A percentile compares a stretch with the other conserved stretches of the same genome.
These are phyloP conservation scores for Melanostigma gelatinosum DNA, from an alignment of 2,113 vertebrate species.

Conservation along the genomic window DNA sequence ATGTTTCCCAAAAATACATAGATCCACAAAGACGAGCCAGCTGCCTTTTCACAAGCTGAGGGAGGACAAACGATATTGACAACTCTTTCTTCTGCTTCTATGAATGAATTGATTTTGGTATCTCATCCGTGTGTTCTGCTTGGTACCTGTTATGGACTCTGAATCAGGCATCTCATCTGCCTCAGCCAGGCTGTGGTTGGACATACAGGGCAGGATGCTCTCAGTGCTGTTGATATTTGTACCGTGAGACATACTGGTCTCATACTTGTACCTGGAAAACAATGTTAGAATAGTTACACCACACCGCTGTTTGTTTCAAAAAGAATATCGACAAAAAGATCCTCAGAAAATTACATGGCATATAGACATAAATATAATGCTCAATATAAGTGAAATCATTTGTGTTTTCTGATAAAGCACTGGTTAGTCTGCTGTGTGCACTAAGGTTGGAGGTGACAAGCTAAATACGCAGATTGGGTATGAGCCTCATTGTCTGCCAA, in stretches of 20 bases:
- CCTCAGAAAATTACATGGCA: background rate
- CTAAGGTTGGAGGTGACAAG: background rate
- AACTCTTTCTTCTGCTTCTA: background rate
- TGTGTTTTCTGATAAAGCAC: background rate
- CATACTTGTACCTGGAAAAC: conserved; percentile 81
- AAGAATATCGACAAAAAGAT: background rate
- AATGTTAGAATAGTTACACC: background rate
- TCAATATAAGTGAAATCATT: background rate
- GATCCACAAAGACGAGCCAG: conserved; percentile 89
- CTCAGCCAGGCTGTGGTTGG: conserved; percentile 58
- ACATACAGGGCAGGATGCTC: conserved; percentile 72
- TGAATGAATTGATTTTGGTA: background rate
- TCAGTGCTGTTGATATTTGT: conserved; percentile 65
- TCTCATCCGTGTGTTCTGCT: background rate
- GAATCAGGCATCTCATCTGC: conserved; percentile 3
- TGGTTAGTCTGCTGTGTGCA: background rate
- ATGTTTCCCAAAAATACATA: conserved; percentile 94
- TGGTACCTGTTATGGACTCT: conserved; percentile 62
- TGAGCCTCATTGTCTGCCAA: background rate
- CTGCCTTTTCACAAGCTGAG: conserved; percentile 88
- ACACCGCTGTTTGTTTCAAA: background rate
- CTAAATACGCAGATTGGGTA: background rate
- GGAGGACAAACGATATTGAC: background rate
- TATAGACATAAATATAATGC: background rate
- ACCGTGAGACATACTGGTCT: conserved; percentile 78